Percentiles rank a stretch among this genome's conserved stretches.
phyloP scores from a whole-genome alignment of 2,888 invertebrate genomes.

The Dexiosoma caninum region DNA sequence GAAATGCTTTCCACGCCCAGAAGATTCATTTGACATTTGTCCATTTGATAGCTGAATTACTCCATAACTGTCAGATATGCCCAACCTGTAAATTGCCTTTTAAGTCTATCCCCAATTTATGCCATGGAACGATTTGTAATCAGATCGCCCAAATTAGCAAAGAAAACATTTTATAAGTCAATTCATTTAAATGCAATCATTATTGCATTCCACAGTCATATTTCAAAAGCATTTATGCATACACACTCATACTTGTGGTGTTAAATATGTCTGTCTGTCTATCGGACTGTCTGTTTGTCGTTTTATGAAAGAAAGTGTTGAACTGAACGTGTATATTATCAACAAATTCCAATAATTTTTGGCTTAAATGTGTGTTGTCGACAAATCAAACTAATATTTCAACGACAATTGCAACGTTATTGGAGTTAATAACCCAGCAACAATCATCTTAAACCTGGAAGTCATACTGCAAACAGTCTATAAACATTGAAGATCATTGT shows the following conservation, averaged over 20 bases:
- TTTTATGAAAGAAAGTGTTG: slow-evolving; percentile 12
- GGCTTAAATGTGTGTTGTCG: slow-evolving; percentile 40
- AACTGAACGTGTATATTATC: slow-evolving; percentile 8
- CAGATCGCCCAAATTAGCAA: neutral
- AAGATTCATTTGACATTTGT: too few relatives aligned
- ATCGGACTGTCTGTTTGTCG: neutral
- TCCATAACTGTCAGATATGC: too few relatives aligned
- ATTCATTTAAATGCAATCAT: neutral
- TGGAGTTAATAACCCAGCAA: slow-evolving; percentile 38
- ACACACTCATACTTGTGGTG: neutral
- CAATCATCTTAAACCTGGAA: slow-evolving; percentile 40
- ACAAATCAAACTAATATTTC: slow-evolving; percentile 54
- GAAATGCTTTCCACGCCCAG: too few relatives aligned
- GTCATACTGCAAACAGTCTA: slow-evolving; percentile 36
- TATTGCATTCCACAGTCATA: neutral
- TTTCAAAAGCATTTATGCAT: neutral
- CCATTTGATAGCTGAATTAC: too few relatives aligned
- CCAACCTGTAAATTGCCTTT: too few relatives aligned
- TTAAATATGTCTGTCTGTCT: neutral
- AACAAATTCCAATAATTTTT: slow-evolving; percentile 14
- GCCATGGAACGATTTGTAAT: neutral
- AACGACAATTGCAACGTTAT: slow-evolving; percentile 42
- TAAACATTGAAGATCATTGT: slow-evolving; percentile 58
- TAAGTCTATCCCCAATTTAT: neutral
- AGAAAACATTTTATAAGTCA: neutral